A percentile compares a stretch with the other conserved stretches of the same genome.
Evolutionary conservation across 2,113 vertebrate genomes (phyloP).

Genomic region (Heptranchias perlo): DNA sequence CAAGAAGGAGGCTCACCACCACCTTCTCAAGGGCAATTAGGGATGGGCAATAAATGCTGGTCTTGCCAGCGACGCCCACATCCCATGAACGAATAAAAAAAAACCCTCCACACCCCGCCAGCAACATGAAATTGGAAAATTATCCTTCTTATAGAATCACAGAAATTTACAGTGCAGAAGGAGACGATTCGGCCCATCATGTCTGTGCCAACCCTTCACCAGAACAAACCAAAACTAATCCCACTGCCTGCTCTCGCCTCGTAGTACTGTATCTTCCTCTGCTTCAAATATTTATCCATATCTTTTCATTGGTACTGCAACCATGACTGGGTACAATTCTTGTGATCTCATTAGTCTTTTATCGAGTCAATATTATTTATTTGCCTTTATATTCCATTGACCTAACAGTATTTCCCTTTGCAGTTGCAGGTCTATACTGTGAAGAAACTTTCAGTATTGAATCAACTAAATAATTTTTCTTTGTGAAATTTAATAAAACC

Average conservation of each 20-base stretch:
- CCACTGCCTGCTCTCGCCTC: not conserved
- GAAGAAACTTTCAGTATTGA: not conserved
- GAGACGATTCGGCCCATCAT: too few species aligned
- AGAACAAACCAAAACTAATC: not conserved
- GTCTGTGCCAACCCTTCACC: not conserved
- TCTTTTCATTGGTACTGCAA: not conserved
- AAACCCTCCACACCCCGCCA: too few species aligned
- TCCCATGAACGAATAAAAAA: too few species aligned
- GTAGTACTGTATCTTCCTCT: not conserved
- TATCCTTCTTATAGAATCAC: too few species aligned
- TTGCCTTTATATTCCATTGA: not conserved
- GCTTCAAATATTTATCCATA: not conserved
- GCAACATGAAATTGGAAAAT: too few species aligned
- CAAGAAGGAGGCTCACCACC: too few species aligned
- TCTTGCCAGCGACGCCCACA: too few species aligned
- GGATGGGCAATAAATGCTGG: too few species aligned
- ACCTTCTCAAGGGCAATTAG: too few species aligned
- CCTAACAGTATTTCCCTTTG: not conserved
- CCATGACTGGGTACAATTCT: not conserved
- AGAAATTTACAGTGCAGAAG: too few species aligned
- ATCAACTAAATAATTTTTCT: not conserved
- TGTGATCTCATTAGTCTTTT: not conserved
- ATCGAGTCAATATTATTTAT: not conserved
- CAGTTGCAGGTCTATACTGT: not conserved
- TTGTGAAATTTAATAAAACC: not conserved